These are phyloP conservation scores for Drosophila triauraria DNA, from an alignment of 1,140 invertebrate species.

Conservation along the genomic window DNA sequence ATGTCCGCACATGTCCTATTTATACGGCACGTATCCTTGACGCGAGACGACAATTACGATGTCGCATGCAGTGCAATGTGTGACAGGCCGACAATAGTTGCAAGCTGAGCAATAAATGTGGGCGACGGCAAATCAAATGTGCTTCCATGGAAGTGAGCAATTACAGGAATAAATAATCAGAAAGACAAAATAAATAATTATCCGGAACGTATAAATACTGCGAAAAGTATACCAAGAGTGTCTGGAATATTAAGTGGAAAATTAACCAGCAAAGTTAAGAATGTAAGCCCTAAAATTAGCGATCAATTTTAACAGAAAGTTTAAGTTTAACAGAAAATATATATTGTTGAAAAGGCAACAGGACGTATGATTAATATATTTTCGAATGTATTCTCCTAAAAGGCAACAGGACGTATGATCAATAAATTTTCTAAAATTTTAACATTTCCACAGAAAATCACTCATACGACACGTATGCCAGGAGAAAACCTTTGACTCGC, in stretches of 20 bases:
- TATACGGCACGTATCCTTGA: slow-evolving; percentile 14
- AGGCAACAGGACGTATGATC: no score
- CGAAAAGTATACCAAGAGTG: no score
- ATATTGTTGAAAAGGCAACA: not conserved
- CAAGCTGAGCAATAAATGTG: not conserved
- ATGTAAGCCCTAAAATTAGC: no score
- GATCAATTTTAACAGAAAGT: not conserved
- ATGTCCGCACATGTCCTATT: slow-evolving; percentile 13
- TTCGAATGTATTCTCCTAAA: no score
- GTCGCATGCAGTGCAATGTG: not conserved
- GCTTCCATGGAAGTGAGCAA: not conserved
- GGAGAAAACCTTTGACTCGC: no score
- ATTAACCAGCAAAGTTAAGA: no score
- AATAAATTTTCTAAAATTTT: no score
- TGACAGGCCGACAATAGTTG: not conserved
- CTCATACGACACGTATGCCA: not conserved
- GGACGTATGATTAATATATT: not conserved
- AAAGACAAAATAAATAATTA: not conserved
- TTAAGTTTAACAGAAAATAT: not conserved
- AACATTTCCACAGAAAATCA: not conserved
- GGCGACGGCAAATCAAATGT: not conserved
- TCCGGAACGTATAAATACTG: not conserved
- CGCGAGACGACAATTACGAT: slow-evolving; percentile 10
- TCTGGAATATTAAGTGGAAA: not conserved
- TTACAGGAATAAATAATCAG: not conserved